Evolutionary conservation across 1,140 invertebrate species (phyloP).

Genomic region (Notospermus geniculatus): DNA sequence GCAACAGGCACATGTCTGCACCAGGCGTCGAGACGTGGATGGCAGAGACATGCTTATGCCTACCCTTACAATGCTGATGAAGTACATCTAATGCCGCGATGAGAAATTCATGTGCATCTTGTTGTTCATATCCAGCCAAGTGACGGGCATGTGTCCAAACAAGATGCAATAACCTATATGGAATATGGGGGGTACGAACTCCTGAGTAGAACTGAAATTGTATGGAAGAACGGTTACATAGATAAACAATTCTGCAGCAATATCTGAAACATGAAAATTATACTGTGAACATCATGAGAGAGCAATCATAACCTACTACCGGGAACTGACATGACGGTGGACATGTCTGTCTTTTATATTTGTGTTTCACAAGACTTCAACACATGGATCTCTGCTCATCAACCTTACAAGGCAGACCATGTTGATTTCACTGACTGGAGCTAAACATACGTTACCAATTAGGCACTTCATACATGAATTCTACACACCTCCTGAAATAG

Average conservation of each 20-base stretch:
- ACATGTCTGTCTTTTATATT: no score
- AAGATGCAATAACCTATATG: slow-evolving; percentile 84
- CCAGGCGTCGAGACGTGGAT: background rate
- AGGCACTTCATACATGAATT: background rate
- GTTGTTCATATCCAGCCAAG: slow-evolving; percentile 94
- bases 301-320: no score
- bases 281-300: no score
- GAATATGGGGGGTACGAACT: slow-evolving; percentile 78
- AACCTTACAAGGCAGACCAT: no score
- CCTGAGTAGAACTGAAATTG: slow-evolving; percentile 83
- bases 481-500: slow-evolving; percentile 55
- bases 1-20: slow-evolving; percentile 4
- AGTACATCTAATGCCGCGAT: slow-evolving; percentile 91
- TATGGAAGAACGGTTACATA: background rate
- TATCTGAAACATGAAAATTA: background rate
- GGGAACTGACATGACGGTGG: no score
- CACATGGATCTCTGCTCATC: no score
- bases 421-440: no score
- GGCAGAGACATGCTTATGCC: slow-evolving; percentile 9
- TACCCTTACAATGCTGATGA: slow-evolving; percentile 72
- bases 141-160: slow-evolving; percentile 96
- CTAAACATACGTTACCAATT: no score
- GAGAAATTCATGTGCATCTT: slow-evolving; percentile 99
- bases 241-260: background rate
- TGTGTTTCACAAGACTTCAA: no score